A percentile compares a stretch with the other conserved stretches of the same genome.
These are phyloP conservation scores for Leptestheria dahalacensis DNA, from an alignment of 1,140 invertebrate species.

Conservation along the genomic window DNA sequence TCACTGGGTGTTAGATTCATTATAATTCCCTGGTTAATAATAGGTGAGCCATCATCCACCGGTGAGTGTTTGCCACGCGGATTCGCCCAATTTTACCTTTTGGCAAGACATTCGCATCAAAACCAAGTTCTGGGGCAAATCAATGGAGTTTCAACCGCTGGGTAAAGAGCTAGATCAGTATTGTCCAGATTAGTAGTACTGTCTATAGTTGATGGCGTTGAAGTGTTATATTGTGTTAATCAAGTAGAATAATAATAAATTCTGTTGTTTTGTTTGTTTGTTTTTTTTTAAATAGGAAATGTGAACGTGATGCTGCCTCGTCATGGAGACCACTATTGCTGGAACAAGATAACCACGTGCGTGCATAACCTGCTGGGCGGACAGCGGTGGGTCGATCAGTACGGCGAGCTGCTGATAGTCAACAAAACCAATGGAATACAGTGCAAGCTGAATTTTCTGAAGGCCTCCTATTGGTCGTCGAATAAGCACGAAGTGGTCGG, in stretches of 20 bases:
- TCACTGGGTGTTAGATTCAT: too few species aligned
- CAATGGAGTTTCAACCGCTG: slow-evolving; percentile 72
- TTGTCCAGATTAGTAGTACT: not conserved
- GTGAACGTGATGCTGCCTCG: slow-evolving; percentile 33
- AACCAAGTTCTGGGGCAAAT: slow-evolving; percentile 83
- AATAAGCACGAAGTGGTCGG: slow-evolving; percentile 63
- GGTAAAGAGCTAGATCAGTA: slow-evolving; percentile 32
- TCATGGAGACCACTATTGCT: slow-evolving; percentile 48
- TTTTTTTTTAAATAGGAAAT: slow-evolving; percentile 23
- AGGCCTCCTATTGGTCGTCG: slow-evolving; percentile 65
- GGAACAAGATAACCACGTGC: slow-evolving; percentile 80
- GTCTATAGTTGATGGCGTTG: too few species aligned
- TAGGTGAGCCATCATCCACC: slow-evolving; percentile 78
- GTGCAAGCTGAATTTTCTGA: slow-evolving; percentile 66
- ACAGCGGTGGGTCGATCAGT: slow-evolving; percentile 71
- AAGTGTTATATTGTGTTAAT: too few species aligned
- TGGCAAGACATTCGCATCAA: slow-evolving; percentile 69
- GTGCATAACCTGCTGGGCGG: slow-evolving; percentile 71
- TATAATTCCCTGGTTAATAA: too few species aligned
- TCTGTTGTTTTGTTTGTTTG: too few species aligned
- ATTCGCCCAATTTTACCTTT: slow-evolving; percentile 55
- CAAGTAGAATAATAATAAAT: too few species aligned
- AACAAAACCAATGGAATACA: slow-evolving; percentile 38
- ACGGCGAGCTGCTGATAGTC: slow-evolving; percentile 65
- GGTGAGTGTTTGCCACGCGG: slow-evolving; percentile 62